phyloP scores from a whole-genome alignment of 1,140 invertebrate genomes.

The Archivesica marissinica region DNA sequence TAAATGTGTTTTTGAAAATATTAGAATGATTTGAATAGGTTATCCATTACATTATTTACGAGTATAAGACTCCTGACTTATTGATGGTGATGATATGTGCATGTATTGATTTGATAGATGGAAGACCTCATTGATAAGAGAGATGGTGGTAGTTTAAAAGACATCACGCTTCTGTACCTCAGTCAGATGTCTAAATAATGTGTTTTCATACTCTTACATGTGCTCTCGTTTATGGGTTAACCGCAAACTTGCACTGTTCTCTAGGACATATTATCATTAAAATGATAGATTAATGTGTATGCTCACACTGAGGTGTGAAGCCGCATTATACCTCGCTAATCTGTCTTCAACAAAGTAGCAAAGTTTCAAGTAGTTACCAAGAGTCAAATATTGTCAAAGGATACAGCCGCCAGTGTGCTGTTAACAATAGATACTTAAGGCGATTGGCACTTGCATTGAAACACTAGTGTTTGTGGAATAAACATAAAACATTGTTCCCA shows the following conservation, averaged over 20 bases:
- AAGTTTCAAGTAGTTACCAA: neutral
- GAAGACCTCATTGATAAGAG: neutral
- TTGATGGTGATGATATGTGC: conserved; percentile 22
- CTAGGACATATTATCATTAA: conserved; percentile 11
- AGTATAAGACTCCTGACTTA: neutral
- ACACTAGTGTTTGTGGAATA: conserved; percentile 10
- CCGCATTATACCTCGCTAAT: neutral
- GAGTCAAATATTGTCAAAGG: neutral
- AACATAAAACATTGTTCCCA: conserved; percentile 26
- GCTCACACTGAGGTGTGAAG: conserved; percentile 24
- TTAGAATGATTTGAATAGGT: neutral
- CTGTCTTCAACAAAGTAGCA: neutral
- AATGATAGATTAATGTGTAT: conserved; percentile 34
- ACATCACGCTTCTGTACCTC: neutral
- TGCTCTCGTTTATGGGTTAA: conserved; percentile 13
- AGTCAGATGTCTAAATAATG: conserved; percentile 10
- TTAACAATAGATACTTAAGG: neutral
- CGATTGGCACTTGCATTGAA: conserved; percentile 1
- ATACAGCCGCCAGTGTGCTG: neutral
- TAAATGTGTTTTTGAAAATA: neutral
- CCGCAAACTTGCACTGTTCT: conserved; percentile 11
- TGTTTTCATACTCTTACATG: neutral
- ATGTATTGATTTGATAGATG: conserved; percentile 37
- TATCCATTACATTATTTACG: neutral
- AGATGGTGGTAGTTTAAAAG: conserved; percentile 17